Conservation (phyloP, 2,113 vertebrate species). For the Pitta sordida region DNA sequence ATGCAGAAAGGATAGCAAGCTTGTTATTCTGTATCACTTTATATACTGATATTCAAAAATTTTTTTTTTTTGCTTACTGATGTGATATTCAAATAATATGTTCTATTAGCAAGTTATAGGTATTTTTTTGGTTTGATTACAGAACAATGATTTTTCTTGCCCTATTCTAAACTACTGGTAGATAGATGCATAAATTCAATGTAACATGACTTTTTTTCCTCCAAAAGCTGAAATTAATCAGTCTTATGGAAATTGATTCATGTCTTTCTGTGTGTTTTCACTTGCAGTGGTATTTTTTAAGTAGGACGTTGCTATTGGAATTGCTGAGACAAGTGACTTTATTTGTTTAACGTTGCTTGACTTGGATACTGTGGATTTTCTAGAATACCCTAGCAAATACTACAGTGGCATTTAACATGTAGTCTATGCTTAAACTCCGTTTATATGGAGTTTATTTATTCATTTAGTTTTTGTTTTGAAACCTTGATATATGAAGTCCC, state of each 20-base stretch:
- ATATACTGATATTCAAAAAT: neutral
- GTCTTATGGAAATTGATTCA: neutral
- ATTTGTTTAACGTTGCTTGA: neutral
- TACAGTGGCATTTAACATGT: neutral
- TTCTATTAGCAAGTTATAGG: neutral
- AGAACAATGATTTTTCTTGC: neutral
- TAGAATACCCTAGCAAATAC: neutral
- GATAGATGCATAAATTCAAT: neutral
- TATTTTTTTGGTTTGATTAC: neutral
- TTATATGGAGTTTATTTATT: neutral
- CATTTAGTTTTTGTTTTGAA: neutral
- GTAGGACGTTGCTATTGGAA: neutral
- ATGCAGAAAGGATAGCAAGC: too few species aligned
- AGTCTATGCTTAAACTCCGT: neutral
- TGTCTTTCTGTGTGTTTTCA: neutral
- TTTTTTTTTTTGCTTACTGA: neutral
- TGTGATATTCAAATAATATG: neutral
- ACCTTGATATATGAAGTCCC: neutral
- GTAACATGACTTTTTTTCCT: neutral
- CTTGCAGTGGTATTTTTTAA: neutral
- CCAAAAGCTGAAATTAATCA: neutral
- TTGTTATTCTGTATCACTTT: neutral
- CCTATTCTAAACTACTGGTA: neutral
- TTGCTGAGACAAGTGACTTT: neutral
- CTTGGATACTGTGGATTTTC: neutral